Base-by-base conservation (phyloP, 2,113 vertebrate species). In the Rafetus swinhoei region DNA sequence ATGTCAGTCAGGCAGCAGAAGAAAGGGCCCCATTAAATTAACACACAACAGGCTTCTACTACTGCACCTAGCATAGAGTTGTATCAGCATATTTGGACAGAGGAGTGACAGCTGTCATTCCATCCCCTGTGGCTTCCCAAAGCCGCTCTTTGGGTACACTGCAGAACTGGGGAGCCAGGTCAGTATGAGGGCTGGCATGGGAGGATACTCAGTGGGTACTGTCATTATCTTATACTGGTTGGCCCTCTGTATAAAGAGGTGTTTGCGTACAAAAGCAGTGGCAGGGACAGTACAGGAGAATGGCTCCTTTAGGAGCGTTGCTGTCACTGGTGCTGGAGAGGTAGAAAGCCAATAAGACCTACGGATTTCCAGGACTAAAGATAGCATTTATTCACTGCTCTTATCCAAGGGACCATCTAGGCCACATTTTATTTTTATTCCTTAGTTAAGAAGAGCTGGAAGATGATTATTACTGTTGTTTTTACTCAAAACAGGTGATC, bases 401-500 rank as follows among this genome's bases (percentile, higher is more conserved):
- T 60, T 90, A 22, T 7, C 24, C 24, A 57, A 2, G 1, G 2
- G 4, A 14, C 32, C 6, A 35, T 18, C 9, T 62, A 72, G 13
- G 4, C 57, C 74, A 57, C 6, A 13, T 55, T 39, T 72, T 72
- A 14, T 27, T 60, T 82, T 59, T 82, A 25, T 39, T 59, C 27
- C 81, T 35, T 11, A 25, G 35, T 80, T 4, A 0, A 93, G 82
- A 35, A 69, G 32, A 69, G 16, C 15, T 10, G 65, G 65, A 87
- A 5, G 27, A 18, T 1, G 22, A 12, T 16, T 6, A 45, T 57
- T 11, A 3, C 9, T 39, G 50, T 57, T 56, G 74, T 45, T 10
- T 10, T 16, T 45, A 21, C 19, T 2, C 18, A n/a, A 9, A 77
- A 52, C 79, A 97, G 97, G 93, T 94, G 90, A 93, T 97, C 81